Base-by-base conservation (phyloP, 2,888 invertebrate species). In the Caenorhabditis angaria region DNA sequence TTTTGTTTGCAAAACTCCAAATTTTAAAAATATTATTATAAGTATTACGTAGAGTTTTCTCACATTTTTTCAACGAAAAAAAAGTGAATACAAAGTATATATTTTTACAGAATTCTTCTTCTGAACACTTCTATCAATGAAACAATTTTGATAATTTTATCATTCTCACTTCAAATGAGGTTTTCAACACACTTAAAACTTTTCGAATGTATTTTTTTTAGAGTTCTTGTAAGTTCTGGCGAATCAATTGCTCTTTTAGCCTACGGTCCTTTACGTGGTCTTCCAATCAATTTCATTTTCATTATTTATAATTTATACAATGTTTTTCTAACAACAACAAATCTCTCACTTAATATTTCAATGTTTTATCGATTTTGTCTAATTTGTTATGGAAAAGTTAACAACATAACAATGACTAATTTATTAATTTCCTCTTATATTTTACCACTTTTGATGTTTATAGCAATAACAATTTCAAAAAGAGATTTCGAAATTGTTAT, bases 291-390 rank as follows among this genome's bases (percentile, higher is more conserved):
- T 24, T 14, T 61, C 1, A 35, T 61, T 2, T 70, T 70, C 35
- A 35, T 65, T 3, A n/a, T 24, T 27, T 70, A 70, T 22, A 65
- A 70, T 24, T 5, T 70, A 10, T 70, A 70, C 53, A 70, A 70
- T 48, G 24, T 70, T 4, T 65, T 70, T 59, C 61, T 70, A 18
- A 57, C 55, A 54, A 62, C 65, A 24, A 70, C 70, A 54, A 57
- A 61, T 20, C 24, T 70, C 0, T 70, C 70, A 8, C 59, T 70
- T 8, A 25, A 61, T 2, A n/a, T 70, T 14, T 61, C 70, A 28
- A 70, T 70, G 70, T 55, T 65, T 47, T 70, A 62, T 47, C 64
- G 70, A 35, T 65, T 65, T 8, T 61, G 53, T 27, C 28, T 70
- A 24, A 70, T 70, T 28, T 70, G 70, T 59, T 53, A 61, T 35